Evolutionary conservation across 2,113 vertebrate species (phyloP), one percentile per base, ranked within the genome.

Genomic region (Numida meleagris): DNA sequence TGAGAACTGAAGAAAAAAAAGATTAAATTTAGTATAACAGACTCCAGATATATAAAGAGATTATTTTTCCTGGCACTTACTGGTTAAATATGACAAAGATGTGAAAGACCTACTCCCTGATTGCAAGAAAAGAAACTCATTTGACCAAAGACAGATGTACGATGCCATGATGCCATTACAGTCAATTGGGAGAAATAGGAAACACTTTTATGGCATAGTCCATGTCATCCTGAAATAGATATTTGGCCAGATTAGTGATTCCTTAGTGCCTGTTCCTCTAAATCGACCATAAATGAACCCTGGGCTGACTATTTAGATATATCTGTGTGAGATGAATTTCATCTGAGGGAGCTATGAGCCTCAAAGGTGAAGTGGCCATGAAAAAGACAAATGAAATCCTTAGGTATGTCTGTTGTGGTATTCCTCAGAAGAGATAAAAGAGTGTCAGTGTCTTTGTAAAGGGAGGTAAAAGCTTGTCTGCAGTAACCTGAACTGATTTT

Each of bases 161-260:
- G n/a, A n/a, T n/a, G n/a, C n/a, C n/a, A n/a, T n/a, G n/a, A n/a
- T 66, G 43, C 21, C 59, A 80, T 89, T 86, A 62, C 27, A 91
- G 48, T 45, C 68, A 66, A 76, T 21, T 38, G 85, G 82, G 75
- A 95, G 72, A 94, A 89, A 88, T 34, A 86, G 63, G 42, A 72
- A 73, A 75, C 24, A 31, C 24, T 89, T 88, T 89, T 70, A 89
- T 45, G 40, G 59, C 48, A 58, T 19, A 89, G 85, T 76, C 71
- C 82, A 53, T 91, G 91, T 93, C 63, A 76, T 58, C 51, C 71
- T 76, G 75, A 91, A 85, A 89, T 58, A 89, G 62, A 66, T 81
- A 92, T 94, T 80, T 76, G 92, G 88, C 75, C 89, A 93, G 92
- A 88, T 91, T 74, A 86, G 82, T 62, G 45, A 93, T 66, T 88